These are phyloP conservation scores for Eptesicus fuscus DNA, from an alignment of 2,113 vertebrate genomes.

Conservation along the genomic window DNA sequence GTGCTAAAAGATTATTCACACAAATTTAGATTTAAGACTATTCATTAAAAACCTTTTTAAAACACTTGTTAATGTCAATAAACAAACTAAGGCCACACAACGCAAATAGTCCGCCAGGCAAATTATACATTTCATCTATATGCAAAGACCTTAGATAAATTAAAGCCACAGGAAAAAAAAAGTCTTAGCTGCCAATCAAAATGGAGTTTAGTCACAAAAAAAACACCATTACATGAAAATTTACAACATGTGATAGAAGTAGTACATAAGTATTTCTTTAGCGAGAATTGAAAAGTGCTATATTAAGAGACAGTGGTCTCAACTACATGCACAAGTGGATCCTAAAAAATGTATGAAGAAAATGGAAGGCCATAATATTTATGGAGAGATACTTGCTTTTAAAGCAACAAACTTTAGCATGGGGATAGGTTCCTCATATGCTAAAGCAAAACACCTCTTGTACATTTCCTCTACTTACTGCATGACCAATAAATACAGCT, in stretches of 20 bases:
- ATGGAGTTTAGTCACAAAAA: conserved; percentile 77
- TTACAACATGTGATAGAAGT: conserved; percentile 78
- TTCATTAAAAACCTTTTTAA: conserved; percentile 78
- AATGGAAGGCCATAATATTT: conserved; percentile 76
- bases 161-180: conserved; percentile 82
- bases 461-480: conserved; percentile 61
- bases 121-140: conserved; percentile 81
- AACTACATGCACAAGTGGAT: conserved; percentile 78
- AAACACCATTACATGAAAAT: conserved; percentile 80
- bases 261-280: conserved; percentile 69
- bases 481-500: conserved; percentile 61
- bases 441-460: neutral
- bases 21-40: conserved; percentile 80
- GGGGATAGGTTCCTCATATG: conserved; percentile 31
- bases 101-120: conserved; percentile 84
- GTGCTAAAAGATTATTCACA: conserved; percentile 80
- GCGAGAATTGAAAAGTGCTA: conserved; percentile 75
- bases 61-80: conserved; percentile 82
- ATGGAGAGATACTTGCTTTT: conserved; percentile 71
- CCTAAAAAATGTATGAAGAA: conserved; percentile 73
- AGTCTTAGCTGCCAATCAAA: conserved; percentile 84
- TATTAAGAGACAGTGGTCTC: conserved; percentile 75
- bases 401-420: conserved; percentile 57
- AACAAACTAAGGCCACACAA: conserved; percentile 84
- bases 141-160: conserved; percentile 83